These are phyloP conservation scores for Ardeotis arabs DNA, from an alignment of 2,113 vertebrate species.

Conservation along the genomic window DNA sequence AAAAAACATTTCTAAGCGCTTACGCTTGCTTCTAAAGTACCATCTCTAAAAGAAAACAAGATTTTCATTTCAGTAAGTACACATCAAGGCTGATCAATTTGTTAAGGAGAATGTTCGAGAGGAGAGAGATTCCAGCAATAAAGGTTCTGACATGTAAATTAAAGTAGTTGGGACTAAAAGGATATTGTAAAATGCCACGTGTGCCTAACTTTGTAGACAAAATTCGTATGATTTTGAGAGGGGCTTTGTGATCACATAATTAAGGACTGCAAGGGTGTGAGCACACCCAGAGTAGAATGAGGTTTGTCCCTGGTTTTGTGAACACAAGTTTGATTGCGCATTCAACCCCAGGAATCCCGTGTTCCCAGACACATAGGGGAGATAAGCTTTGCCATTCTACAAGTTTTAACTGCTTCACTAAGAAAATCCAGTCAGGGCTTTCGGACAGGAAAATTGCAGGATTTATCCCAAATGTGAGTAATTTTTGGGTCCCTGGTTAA, in stretches of 20 bases:
- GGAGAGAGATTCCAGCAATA: neutral
- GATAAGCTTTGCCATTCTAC: neutral
- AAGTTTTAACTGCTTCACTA: neutral
- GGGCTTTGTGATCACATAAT: neutral
- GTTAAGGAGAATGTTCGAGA: neutral
- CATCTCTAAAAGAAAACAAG: neutral
- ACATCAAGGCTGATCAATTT: slow-evolving; percentile 1
- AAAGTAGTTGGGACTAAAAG: neutral
- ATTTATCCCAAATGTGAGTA: neutral
- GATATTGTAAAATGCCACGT: neutral
- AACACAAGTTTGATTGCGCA: neutral
- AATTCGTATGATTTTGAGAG: fast-evolving
- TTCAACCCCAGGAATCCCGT: fast-evolving
- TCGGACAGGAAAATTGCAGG: neutral
- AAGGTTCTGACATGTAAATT: neutral
- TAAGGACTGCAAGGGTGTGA: neutral
- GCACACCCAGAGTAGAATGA: neutral
- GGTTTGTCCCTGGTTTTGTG: neutral
- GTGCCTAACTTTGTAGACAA: neutral
- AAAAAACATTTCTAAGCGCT: neutral
- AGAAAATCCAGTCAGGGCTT: neutral
- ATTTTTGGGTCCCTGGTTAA: neutral
- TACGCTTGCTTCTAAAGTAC: neutral
- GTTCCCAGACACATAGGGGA: fast-evolving
- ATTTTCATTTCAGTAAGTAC: neutral